Evolutionary conservation across 2,888 invertebrate genomes (phyloP).

Genomic region (Diarsia dahlii): DNA sequence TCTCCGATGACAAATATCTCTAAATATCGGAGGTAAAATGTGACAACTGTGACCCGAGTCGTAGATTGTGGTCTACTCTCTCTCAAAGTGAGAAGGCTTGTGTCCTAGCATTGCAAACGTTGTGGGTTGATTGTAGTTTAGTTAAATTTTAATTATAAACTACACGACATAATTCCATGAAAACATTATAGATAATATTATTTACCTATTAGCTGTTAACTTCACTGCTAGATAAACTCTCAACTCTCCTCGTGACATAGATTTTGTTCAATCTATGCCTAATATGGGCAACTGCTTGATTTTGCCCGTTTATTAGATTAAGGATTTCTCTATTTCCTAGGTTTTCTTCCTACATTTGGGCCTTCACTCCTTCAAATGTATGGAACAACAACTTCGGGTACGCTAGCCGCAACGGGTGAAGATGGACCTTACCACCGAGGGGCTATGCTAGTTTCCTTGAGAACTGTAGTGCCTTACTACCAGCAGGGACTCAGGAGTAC

Average conservation of each 20-base stretch:
- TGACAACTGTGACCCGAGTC: not conserved
- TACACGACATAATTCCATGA: not conserved
- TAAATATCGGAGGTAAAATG: not conserved
- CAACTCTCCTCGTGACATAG: not conserved
- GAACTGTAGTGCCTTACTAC: conserved; percentile 92
- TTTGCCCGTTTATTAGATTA: not conserved
- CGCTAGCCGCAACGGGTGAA: conserved; percentile 63
- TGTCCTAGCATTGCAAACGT: too few relatives aligned
- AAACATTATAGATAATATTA: not conserved
- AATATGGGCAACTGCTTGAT: not conserved
- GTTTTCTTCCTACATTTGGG: conserved; percentile 95
- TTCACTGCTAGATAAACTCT: not conserved
- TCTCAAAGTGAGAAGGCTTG: not conserved
- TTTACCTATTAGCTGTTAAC: not conserved
- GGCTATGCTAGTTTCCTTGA: conserved; percentile 93
- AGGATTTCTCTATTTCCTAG: conserved; percentile 76
- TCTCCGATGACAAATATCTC: not conserved
- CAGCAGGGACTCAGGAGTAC: conserved; percentile 82
- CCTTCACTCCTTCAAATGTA: conserved; percentile 96
- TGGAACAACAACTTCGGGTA: conserved; percentile 78
- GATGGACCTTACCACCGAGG: conserved; percentile 92
- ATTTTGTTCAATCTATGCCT: not conserved
- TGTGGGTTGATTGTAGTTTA: not conserved
- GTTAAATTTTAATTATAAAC: not conserved
- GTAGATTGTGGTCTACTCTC: not conserved